Conservation (phyloP, 35 echinoderm and acorn worm genomes). For the Diadema setosum region DNA sequence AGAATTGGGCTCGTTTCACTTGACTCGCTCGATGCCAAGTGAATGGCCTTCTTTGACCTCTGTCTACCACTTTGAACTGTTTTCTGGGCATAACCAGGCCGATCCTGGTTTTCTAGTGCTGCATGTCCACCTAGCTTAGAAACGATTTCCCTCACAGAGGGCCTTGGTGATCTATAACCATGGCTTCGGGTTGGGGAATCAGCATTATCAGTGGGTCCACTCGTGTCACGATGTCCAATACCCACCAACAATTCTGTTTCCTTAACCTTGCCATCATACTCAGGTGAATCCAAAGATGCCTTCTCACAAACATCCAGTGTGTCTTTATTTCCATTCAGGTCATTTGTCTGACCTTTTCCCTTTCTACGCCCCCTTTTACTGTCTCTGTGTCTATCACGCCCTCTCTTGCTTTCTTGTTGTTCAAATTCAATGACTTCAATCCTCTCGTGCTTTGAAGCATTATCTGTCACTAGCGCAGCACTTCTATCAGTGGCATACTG, state of each 20-base stretch:
- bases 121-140: neutral
- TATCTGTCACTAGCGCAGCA: neutral
- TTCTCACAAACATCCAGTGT: neutral
- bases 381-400: neutral
- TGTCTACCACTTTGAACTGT: neutral
- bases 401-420: neutral
- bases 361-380: neutral
- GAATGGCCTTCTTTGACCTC: neutral
- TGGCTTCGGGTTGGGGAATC: neutral
- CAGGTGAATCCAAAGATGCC: neutral
- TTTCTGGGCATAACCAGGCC: neutral
- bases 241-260: neutral
- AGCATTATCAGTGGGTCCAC: neutral
- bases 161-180: neutral
- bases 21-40: neutral
- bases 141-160: conserved; percentile 4
- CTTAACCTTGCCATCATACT: neutral
- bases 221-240: neutral
- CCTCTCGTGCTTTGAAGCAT: neutral
- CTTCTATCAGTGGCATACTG: neutral
- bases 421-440: neutral
- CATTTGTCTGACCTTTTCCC: neutral
- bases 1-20: conserved; percentile 8
- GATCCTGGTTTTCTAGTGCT: neutral
- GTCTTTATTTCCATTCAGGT: neutral